A percentile compares a stretch with the other conserved stretches of the same genome.
Conservation (phyloP, 1,140 invertebrate species). For the Drosophila lowei region DNA sequence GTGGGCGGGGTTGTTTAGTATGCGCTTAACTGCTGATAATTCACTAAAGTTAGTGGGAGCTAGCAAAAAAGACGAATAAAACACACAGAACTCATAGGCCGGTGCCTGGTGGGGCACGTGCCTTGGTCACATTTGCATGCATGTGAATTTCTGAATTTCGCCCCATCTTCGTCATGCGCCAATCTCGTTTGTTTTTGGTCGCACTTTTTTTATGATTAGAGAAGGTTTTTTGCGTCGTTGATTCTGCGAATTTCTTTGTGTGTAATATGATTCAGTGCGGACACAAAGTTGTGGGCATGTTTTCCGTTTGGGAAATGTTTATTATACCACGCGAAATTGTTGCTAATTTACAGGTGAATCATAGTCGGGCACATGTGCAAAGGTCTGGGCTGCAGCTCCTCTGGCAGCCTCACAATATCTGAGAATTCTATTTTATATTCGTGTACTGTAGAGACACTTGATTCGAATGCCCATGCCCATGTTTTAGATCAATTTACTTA, state of each 20-base stretch:
- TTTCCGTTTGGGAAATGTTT: background rate
- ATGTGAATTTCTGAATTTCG: background rate
- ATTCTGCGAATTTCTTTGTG: slow-evolving; percentile 25
- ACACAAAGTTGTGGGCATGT: background rate
- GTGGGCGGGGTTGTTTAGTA: background rate
- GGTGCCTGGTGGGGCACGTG: slow-evolving; percentile 12
- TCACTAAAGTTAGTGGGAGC: background rate
- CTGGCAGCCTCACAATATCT: background rate
- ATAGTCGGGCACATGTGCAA: slow-evolving; percentile 7
- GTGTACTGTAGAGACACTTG: background rate
- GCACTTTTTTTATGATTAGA: slow-evolving; percentile 29
- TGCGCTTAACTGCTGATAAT: background rate
- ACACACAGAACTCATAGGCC: too few species aligned
- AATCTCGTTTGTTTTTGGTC: slow-evolving; percentile 32
- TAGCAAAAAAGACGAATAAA: too few species aligned
- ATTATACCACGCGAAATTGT: slow-evolving; percentile 24
- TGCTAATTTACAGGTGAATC: slow-evolving; percentile 42
- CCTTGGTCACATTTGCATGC: slow-evolving; percentile 2
- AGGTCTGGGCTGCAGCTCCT: background rate
- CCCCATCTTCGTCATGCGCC: slow-evolving; percentile 9
- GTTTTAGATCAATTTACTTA: slow-evolving; percentile 48
- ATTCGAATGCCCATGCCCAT: too few species aligned
- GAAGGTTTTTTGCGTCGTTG: slow-evolving; percentile 27
- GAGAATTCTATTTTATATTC: background rate
- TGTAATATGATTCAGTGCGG: slow-evolving; percentile 54